These are phyloP conservation scores for Aspidiotus destructor DNA, from an alignment of 2,888 invertebrate genomes.

Conservation along the genomic window DNA sequence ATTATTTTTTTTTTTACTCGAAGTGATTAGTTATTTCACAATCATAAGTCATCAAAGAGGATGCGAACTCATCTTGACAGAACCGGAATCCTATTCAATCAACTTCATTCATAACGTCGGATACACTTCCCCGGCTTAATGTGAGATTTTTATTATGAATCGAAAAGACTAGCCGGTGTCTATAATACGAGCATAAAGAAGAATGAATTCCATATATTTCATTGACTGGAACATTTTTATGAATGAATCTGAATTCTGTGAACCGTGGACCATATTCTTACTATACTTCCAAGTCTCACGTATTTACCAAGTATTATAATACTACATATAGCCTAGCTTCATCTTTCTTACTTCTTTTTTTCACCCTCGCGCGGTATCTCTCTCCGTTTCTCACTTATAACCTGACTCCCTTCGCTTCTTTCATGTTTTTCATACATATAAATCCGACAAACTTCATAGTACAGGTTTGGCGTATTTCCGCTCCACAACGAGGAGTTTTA, in stretches of 20 bases:
- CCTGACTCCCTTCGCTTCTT: too few relatives aligned
- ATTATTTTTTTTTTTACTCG: too few relatives aligned
- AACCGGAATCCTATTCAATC: slow-evolving; percentile 18
- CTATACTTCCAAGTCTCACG: neutral
- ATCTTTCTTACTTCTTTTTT: too few relatives aligned
- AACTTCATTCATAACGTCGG: slow-evolving; percentile 11
- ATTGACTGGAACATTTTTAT: slow-evolving; percentile 16
- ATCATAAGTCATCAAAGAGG: slow-evolving; percentile 11
- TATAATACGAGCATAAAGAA: slow-evolving; percentile 19
- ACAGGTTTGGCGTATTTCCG: too few relatives aligned
- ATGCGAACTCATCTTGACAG: slow-evolving; percentile 16
- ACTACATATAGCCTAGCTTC: neutral
- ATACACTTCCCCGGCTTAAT: neutral
- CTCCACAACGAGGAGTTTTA: too few relatives aligned
- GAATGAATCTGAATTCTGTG: slow-evolving; percentile 11
- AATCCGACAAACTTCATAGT: too few relatives aligned
- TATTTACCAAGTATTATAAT: neutral
- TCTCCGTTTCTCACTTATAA: too few relatives aligned
- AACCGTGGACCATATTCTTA: neutral
- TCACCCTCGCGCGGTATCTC: too few relatives aligned
- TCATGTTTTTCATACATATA: too few relatives aligned
- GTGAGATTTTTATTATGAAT: slow-evolving; percentile 15
- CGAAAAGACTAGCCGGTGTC: slow-evolving; percentile 10
- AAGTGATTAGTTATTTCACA: slow-evolving; percentile 8
- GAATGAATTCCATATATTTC: slow-evolving; percentile 9